These are phyloP conservation scores for Cheilosia scutellata DNA, from an alignment of 2,888 invertebrate genomes.

Conservation along the genomic window DNA sequence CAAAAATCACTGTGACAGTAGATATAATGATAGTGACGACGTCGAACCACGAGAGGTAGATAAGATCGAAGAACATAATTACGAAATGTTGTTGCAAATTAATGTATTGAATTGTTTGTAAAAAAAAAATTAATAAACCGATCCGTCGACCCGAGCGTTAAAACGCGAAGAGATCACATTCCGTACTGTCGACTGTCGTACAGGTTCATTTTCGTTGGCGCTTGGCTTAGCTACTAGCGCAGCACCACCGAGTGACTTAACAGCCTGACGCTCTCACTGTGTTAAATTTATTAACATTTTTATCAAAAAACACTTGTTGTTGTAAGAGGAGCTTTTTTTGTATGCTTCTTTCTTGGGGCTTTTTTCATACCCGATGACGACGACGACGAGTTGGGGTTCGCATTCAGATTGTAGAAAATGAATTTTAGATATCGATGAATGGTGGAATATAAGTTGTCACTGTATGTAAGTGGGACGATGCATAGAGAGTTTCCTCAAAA, in stretches of 20 bases:
- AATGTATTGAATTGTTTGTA: not conserved
- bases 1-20: slow-evolving; percentile 77
- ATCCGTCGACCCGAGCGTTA: slow-evolving; percentile 33
- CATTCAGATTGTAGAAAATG: not conserved
- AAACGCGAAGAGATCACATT: slow-evolving; percentile 53
- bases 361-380: not conserved
- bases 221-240: slow-evolving; percentile 7
- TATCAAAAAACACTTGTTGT: slow-evolving; percentile 12
- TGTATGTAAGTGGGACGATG: not conserved
- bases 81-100: slow-evolving; percentile 8
- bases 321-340: slow-evolving; percentile 30
- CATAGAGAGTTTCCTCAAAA: slow-evolving; percentile 1
- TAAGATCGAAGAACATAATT: slow-evolving; percentile 77
- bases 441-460: not conserved
- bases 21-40: slow-evolving; percentile 78
- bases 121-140: slow-evolving; percentile 42
- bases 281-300: slow-evolving; percentile 25
- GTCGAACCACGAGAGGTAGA: slow-evolving; percentile 81
- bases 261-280: slow-evolving; percentile 15
- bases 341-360: not conserved
- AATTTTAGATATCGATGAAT: slow-evolving; percentile 1
- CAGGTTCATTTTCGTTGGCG: not conserved
- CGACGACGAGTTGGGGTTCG: not conserved
- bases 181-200: slow-evolving; percentile 59
- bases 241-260: slow-evolving; percentile 30